phyloP scores from a whole-genome alignment of 2,113 vertebrate species.

The Larimichthys crocea region DNA sequence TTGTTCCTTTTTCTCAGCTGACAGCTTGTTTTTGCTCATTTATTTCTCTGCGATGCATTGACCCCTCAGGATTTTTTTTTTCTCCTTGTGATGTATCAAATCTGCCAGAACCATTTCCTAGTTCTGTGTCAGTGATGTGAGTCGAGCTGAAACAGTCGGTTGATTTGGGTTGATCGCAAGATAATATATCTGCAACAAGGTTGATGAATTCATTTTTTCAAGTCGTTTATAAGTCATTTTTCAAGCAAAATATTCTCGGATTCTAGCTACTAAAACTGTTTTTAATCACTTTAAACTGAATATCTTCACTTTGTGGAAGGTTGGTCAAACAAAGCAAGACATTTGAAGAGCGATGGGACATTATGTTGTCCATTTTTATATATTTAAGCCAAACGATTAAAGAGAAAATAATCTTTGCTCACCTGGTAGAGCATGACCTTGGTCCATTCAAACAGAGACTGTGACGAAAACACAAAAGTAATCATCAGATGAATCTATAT shows the following conservation, averaged over 20 bases:
- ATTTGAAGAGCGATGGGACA: neutral
- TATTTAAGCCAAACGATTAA: neutral
- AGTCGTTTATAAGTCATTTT: neutral
- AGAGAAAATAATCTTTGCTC: neutral
- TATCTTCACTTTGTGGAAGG: neutral
- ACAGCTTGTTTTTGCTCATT: conserved; percentile 6
- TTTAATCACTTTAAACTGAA: neutral
- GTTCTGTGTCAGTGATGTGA: neutral
- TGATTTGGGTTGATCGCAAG: neutral
- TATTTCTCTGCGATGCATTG: conserved; percentile 3
- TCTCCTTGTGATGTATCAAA: neutral
- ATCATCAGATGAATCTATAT: neutral
- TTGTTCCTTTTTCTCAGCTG: neutral
- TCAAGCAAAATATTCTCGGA: too few relatives aligned
- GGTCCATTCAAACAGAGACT: too few relatives aligned
- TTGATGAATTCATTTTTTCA: neutral
- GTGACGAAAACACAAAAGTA: too few relatives aligned
- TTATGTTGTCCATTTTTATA: neutral
- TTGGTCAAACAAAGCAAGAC: neutral
- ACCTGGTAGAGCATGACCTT: too few relatives aligned
- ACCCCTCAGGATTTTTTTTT: neutral
- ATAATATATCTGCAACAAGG: neutral
- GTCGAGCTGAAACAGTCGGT: neutral
- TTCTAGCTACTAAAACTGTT: neutral
- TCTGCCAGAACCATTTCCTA: neutral